A percentile compares a stretch with the other conserved stretches of the same genome.
phyloP scores from a whole-genome alignment of 2,888 invertebrate genomes.

The Fissipunctia ypsillon region DNA sequence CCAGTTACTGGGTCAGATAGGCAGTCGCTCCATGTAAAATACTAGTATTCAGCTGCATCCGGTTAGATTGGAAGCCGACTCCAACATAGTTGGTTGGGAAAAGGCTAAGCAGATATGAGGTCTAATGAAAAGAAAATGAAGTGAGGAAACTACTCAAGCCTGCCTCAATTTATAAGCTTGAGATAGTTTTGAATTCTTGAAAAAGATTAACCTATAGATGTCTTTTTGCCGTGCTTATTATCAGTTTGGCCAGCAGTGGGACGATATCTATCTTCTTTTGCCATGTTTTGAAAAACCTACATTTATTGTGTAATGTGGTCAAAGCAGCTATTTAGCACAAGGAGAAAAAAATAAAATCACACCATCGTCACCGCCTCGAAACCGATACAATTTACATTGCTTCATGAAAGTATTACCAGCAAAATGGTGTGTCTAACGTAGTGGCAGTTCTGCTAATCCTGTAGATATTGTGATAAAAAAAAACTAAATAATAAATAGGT shows the following conservation, averaged over 20 bases:
- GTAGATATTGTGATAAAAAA: constrained; percentile 1
- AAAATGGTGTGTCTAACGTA: not conserved
- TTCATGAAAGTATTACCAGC: not conserved
- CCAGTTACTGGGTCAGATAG: no score
- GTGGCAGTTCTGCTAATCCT: not conserved
- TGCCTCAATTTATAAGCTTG: constrained; percentile 2
- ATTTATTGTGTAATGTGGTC: not conserved
- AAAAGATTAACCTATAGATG: not conserved
- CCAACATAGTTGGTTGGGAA: no score
- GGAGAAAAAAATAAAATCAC: not conserved
- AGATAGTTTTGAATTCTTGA: constrained; percentile 4
- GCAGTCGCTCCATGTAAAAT: no score
- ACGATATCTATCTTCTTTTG: no score
- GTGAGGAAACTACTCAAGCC: not conserved
- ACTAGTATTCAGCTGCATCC: no score
- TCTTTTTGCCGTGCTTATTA: not conserved
- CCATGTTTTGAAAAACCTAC: not conserved
- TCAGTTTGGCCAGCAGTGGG: no score
- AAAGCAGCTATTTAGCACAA: no score
- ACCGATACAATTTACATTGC: not conserved
- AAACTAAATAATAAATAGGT: constrained; percentile 10
- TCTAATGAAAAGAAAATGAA: constrained; percentile 18
- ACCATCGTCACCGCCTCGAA: not conserved
- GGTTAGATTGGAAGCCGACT: no score
- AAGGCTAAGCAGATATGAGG: constrained; percentile 17